phyloP scores from a whole-genome alignment of 2,113 vertebrate species.

The Xenus cinereus region DNA sequence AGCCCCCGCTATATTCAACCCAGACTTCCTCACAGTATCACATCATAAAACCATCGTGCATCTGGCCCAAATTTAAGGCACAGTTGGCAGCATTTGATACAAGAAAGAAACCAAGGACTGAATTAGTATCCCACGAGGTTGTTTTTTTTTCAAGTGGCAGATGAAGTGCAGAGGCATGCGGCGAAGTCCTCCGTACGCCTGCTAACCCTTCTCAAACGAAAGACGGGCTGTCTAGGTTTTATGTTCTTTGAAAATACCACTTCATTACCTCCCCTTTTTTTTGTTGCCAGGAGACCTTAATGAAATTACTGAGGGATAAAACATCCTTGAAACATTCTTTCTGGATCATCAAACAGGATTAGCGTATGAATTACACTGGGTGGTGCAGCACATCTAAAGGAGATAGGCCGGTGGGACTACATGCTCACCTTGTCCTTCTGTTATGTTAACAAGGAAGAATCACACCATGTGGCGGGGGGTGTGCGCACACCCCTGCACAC shows the following conservation, averaged over 20 bases:
- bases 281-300: slow-evolving; percentile 34
- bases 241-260: slow-evolving; percentile 42
- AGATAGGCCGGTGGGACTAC: not conserved
- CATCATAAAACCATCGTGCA: slow-evolving; percentile 69
- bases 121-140: slow-evolving; percentile 69
- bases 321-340: slow-evolving; percentile 52
- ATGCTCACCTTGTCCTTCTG: not conserved
- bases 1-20: slow-evolving; percentile 29
- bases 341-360: slow-evolving; percentile 45
- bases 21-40: slow-evolving; percentile 66
- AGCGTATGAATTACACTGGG: not conserved
- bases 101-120: slow-evolving; percentile 72
- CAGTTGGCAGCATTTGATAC: slow-evolving; percentile 70
- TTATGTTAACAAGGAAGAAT: accelerated
- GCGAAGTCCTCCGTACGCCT: slow-evolving; percentile 25
- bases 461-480: no score
- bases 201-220: slow-evolving; percentile 28
- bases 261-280: slow-evolving; percentile 30
- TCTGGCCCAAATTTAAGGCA: slow-evolving; percentile 71
- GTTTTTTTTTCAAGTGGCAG: slow-evolving; percentile 48
- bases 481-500: accelerated
- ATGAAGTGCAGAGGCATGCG: slow-evolving; percentile 53
- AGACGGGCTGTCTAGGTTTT: slow-evolving; percentile 30
- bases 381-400: not conserved
- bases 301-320: slow-evolving; percentile 24